phyloP scores from a whole-genome alignment of 2,888 invertebrate genomes.

The Eristalis tenax region DNA sequence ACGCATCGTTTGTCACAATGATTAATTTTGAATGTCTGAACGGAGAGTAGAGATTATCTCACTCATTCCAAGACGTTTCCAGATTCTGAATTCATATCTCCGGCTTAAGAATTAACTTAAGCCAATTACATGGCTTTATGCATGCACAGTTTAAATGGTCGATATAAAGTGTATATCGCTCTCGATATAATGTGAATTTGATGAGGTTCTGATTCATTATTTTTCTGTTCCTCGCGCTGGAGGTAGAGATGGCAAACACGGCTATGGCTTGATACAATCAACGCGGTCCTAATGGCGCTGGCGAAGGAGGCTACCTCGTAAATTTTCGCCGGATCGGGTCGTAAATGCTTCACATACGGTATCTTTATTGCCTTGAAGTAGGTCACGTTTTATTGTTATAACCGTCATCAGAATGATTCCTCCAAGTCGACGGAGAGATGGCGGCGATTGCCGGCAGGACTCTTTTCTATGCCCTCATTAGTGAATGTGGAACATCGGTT shows the following conservation, averaged over 20 bases:
- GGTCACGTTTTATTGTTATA: background rate
- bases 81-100: background rate
- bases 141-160: background rate
- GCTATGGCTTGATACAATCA: background rate
- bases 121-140: background rate
- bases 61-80: background rate
- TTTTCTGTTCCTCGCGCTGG: background rate
- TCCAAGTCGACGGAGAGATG: background rate
- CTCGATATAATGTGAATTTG: background rate
- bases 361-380: background rate
- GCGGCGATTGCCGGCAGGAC: background rate
- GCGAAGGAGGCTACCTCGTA: background rate
- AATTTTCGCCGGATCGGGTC: background rate
- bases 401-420: background rate
- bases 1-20: background rate
- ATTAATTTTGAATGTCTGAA: background rate
- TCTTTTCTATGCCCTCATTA: background rate
- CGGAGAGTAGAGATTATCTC: background rate
- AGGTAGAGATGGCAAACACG: background rate
- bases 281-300: background rate
- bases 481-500: background rate
- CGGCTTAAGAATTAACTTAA: background rate
- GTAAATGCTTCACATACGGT: background rate
- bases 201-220: background rate
- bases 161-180: background rate